Percentiles rank a stretch among this genome's conserved stretches.
These are phyloP conservation scores for Chelonus formosanus DNA, from an alignment of 2,888 invertebrate genomes.

Conservation along the genomic window DNA sequence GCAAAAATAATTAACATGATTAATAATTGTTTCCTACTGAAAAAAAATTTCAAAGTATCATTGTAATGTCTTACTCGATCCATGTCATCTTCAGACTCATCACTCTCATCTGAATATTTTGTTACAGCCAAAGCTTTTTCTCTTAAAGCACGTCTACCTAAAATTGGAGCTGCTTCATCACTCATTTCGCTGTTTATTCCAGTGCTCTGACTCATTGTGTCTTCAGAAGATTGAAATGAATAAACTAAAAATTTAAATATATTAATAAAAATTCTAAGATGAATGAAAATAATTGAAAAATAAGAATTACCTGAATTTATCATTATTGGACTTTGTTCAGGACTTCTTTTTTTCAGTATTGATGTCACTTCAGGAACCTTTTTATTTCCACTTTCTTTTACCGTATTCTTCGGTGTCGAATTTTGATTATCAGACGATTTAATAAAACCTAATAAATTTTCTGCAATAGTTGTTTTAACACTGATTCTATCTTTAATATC, in stretches of 20 bases:
- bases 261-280: background rate
- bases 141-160: constrained; percentile 72
- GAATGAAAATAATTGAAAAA: no score
- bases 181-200: constrained; percentile 71
- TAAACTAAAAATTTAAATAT: constrained; percentile 47
- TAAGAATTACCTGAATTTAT: constrained; percentile 52
- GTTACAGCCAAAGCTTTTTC: constrained; percentile 66
- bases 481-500: constrained; percentile 57
- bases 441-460: constrained; percentile 60
- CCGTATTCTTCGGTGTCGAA: constrained; percentile 52
- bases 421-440: constrained; percentile 60
- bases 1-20: constrained; percentile 45
- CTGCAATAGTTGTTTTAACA: constrained; percentile 60
- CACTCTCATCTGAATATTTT: constrained; percentile 75
- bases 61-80: constrained; percentile 66
- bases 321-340: constrained; percentile 66
- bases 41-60: constrained; percentile 20
- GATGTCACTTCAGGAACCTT: constrained; percentile 63
- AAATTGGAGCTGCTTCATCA: constrained; percentile 71
- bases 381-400: constrained; percentile 38
- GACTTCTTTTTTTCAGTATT: constrained; percentile 70
- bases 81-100: constrained; percentile 77
- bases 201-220: constrained; percentile 75
- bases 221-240: constrained; percentile 69
- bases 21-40: constrained; percentile 3